These are phyloP conservation scores for Syrrhaptes paradoxus DNA, from an alignment of 2,113 vertebrate genomes.

Conservation along the genomic window DNA sequence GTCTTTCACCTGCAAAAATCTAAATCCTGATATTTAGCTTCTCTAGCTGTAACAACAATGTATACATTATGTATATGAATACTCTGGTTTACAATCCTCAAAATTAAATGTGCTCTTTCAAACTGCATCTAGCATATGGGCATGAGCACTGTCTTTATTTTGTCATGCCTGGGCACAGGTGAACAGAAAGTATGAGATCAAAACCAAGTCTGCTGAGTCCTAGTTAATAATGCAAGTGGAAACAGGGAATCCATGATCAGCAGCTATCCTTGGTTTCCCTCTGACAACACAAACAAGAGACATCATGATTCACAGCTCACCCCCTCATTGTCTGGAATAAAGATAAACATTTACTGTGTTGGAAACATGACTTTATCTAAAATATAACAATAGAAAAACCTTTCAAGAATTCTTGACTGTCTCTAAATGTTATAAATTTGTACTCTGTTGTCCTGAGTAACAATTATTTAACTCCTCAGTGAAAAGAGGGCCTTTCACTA, in stretches of 20 bases:
- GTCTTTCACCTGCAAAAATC: neutral
- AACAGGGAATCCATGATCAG: neutral
- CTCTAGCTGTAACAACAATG: neutral
- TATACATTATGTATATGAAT: neutral
- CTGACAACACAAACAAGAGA: neutral
- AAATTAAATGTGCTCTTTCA: neutral
- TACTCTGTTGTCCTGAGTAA: slow-evolving; percentile 21
- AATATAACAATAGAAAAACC: neutral
- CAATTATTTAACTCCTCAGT: slow-evolving; percentile 43
- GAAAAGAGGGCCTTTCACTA: slow-evolving; percentile 12
- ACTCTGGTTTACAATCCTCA: neutral
- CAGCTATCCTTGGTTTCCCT: neutral
- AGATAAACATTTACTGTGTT: slow-evolving; percentile 38
- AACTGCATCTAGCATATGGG: neutral
- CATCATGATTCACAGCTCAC: neutral
- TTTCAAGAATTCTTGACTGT: slow-evolving; percentile 31
- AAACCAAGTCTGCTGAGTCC: neutral
- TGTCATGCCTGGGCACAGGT: neutral
- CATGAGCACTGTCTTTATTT: neutral
- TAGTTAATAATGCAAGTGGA: neutral
- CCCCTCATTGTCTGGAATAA: neutral
- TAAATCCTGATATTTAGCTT: neutral
- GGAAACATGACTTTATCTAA: slow-evolving; percentile 33
- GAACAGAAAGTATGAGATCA: neutral
- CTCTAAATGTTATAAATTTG: slow-evolving; percentile 60